phyloP scores from a whole-genome alignment of 2,797 vertebrate species.

The Nyctalus aviator region DNA sequence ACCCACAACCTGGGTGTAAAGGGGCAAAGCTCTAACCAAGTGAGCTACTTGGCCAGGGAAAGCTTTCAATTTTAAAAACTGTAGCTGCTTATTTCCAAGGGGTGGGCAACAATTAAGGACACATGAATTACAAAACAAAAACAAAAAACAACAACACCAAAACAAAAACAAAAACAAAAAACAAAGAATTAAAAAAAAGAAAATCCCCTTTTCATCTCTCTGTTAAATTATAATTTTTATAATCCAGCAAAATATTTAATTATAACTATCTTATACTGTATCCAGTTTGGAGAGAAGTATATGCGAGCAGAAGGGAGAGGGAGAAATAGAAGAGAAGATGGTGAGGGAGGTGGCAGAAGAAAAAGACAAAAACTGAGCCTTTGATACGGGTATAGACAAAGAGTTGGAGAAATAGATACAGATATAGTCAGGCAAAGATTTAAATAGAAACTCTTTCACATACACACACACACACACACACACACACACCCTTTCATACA shows the following conservation, averaged over 20 bases:
- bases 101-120: not conserved
- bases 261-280: not conserved
- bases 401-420: not conserved
- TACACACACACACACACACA: not conserved
- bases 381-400: not conserved
- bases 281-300: not conserved
- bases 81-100: not conserved
- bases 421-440: not conserved
- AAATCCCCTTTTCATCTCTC: not conserved
- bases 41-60: not conserved
- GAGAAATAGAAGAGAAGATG: not conserved
- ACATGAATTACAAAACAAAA: not conserved
- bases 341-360: accelerated
- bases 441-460: not conserved
- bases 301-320: not conserved
- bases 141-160: not conserved
- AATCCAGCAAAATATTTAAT: not conserved
- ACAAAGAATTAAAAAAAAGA: not conserved
- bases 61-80: not conserved
- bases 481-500: not conserved
- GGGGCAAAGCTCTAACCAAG: not conserved
- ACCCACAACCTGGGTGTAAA: too few relatives aligned
- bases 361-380: not conserved
- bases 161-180: not conserved
- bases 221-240: not conserved